Evolutionary conservation across 1,140 invertebrate genomes (phyloP), one percentile per base, ranked within the genome.

Genomic region (Sycophila sp.): DNA sequence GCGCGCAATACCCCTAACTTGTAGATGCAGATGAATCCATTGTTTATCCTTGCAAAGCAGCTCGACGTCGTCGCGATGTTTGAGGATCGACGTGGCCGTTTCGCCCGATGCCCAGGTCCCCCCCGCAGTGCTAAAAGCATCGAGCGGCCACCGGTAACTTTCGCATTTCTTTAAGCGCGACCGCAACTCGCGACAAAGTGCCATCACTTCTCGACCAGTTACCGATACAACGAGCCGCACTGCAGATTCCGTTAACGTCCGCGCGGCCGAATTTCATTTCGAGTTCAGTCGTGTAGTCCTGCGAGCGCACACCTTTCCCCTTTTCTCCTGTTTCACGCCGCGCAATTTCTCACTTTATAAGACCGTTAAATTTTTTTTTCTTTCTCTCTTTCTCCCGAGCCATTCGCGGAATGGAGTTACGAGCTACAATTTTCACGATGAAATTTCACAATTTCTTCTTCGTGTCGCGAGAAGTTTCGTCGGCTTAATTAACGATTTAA

Each of bases 11-110:
- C n/a, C n/a, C n/a, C n/a, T n/a, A n/a, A n/a, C n/a, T n/a, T 45
- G 56, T 76, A 55, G 69, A 77, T 79, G 75, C 73, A 78, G 73
- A 74, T 73, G 65, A 53, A 71, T 49, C 66, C 45, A 75, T 78
- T 78, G 77, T 77, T 78, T 73, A 73, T 42, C 30, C 40, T 45
- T 56, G 51, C 2, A 45, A 45, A 28, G n/a, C 2, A 3, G n/a
- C 24, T 17, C 45, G 62, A 60, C n/a, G n/a, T n/a, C n/a, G n/a
- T n/a, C n/a, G n/a, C n/a, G n/a, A n/a, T n/a, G n/a, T n/a, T n/a
- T n/a, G n/a, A n/a, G n/a, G n/a, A n/a, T n/a, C n/a, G n/a, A n/a
- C n/a, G n/a, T 47, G 62, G 30, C 36, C 47, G 49, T 68, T 66
- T 67, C 26, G 49, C 58, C 55, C 62, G 62, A 68, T 59, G 71